Evolutionary conservation across 2,113 vertebrate genomes (phyloP), one percentile per base, ranked within the genome.

Genomic region (Heptranchias perlo): DNA sequence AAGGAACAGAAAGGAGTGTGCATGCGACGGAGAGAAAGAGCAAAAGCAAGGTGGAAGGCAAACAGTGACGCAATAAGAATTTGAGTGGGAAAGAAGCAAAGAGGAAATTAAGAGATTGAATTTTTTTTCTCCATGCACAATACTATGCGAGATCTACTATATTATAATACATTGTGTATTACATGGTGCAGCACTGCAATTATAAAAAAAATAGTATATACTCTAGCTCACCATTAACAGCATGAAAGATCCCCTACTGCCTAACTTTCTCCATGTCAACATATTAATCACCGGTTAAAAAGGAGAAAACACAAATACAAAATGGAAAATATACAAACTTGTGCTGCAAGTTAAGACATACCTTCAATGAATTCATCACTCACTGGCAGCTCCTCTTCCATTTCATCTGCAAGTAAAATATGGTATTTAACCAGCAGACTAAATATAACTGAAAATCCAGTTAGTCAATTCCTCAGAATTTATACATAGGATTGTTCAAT

Each of bases 311-410:
- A 58, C 4, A 58, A 39, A 21, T 58, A 89, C 25, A 89, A 21
- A 84, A 44, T 47, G 47, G 84, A 39, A 62, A 92, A 62, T 21
- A 16, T 62, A 92, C 31, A 92, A 61, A 62, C 4, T 28, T 87
- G 89, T 21, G 58, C 62, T 28, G 64, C 62, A 95, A 47, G 94
- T 67, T 28, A 95, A 31, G 21, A 95, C 52, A 52, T 95, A 95
- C 94, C 94, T 95, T 95, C 94, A 73, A 69, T 69, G 31, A 47
- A 95, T 44, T 95, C 25, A 49, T 95, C 93, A 31, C 93, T 67
- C 14, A 69, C 21, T 7, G 28, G 44, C 23, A 95, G 44, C 65
- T 95, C 94, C 14, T 95, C 44, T 13, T 69, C 44, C 18, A 31
- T 69, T 69, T 69, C 94, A 95, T n/a, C 94, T 95, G 94, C 64